Percentiles rank a stretch among this genome's conserved stretches.
phyloP scores from a whole-genome alignment of 2,113 vertebrate genomes.

The Lophura nycthemera region DNA sequence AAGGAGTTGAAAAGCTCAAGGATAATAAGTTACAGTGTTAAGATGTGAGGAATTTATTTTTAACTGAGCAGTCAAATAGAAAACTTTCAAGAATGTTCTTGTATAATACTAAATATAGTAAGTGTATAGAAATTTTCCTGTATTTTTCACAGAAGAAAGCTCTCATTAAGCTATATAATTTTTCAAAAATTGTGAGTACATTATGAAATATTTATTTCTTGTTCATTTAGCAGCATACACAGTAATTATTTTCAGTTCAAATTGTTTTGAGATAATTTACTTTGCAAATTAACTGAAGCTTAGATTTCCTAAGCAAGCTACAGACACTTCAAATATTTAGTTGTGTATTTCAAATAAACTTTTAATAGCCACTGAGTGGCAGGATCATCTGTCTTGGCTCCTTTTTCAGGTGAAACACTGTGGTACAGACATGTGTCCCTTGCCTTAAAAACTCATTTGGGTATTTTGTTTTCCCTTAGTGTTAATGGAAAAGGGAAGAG shows the following conservation, averaged over 20 bases:
- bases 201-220: not conserved
- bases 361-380: not conserved
- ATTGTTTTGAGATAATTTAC: not conserved
- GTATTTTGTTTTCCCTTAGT: not conserved
- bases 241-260: not conserved
- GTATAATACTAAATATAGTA: not conserved
- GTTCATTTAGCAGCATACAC: not conserved
- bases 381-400: not conserved
- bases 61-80: slow-evolving; percentile 8
- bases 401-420: not conserved
- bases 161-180: not conserved
- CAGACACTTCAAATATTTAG: not conserved
- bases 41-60: not conserved
- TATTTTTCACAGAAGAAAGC: not conserved
- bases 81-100: not conserved
- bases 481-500: slow-evolving; percentile 51
- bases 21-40: slow-evolving; percentile 46
- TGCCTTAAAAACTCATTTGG: slow-evolving; percentile 59
- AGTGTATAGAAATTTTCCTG: not conserved
- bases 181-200: not conserved
- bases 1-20: slow-evolving; percentile 38
- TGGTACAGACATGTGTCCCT: slow-evolving; percentile 11
- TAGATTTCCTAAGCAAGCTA: not conserved
- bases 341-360: slow-evolving; percentile 6
- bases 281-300: not conserved